Conservation (phyloP, 1,140 invertebrate species). For the Periplaneta americana region DNA sequence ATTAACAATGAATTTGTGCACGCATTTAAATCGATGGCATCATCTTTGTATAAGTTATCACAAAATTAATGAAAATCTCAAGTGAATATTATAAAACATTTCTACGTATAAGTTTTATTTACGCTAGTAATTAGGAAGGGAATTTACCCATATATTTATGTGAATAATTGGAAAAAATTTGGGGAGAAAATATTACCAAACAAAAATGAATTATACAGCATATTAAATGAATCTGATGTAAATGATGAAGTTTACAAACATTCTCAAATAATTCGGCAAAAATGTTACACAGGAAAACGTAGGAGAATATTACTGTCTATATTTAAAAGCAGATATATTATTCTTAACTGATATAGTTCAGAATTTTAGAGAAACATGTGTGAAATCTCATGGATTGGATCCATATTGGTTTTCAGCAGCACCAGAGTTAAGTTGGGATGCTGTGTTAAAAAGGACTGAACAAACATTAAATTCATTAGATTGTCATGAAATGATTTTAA, state of each 20-base stretch:
- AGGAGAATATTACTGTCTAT: conserved; percentile 31
- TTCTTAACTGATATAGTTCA: neutral
- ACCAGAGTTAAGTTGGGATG: neutral
- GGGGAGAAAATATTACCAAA: neutral
- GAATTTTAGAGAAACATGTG: neutral
- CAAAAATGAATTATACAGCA: neutral
- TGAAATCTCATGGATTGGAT: neutral
- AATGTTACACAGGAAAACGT: conserved; percentile 29
- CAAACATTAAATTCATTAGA: neutral
- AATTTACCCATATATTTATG: conserved; percentile 11
- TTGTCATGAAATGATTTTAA: neutral
- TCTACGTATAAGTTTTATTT: too few relatives aligned
- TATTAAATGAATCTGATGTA: neutral
- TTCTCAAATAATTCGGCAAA: neutral
- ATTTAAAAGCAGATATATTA: neutral
- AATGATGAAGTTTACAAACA: neutral
- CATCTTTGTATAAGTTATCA: too few relatives aligned
- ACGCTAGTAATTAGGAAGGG: conserved; percentile 1
- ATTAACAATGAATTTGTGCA: too few relatives aligned
- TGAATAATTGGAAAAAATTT: conserved; percentile 7
- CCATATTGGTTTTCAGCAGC: neutral
- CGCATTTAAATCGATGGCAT: too few relatives aligned
- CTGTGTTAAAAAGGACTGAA: neutral
- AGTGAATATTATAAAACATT: too few relatives aligned
- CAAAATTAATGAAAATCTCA: too few relatives aligned